These are phyloP conservation scores for Xestia rhomboidea DNA, from an alignment of 2,888 invertebrate species.

Conservation along the genomic window DNA sequence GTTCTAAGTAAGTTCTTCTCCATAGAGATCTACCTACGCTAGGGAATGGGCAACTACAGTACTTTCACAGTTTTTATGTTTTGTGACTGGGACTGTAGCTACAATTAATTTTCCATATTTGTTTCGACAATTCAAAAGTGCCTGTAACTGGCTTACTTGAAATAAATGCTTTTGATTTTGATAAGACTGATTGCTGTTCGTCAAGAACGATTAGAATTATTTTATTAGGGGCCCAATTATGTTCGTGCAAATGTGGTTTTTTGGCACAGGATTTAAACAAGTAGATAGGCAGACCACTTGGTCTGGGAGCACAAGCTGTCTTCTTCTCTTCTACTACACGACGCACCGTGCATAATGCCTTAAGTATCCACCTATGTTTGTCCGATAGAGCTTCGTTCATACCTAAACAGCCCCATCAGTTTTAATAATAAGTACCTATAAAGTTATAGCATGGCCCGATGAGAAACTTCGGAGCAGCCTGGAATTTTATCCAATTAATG, in stretches of 20 bases:
- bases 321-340: constrained; percentile 5
- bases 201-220: not conserved
- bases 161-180: no score
- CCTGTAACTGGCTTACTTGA: no score
- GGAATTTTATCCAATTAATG: not conserved
- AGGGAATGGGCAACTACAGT: no score
- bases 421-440: not conserved
- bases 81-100: no score
- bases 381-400: not conserved
- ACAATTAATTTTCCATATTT: no score
- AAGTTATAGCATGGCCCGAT: not conserved
- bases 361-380: not conserved
- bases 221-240: not conserved
- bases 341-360: not conserved
- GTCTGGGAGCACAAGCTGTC: not conserved
- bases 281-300: not conserved
- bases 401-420: not conserved
- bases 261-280: not conserved
- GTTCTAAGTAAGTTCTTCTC: no score
- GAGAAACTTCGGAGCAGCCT: not conserved
- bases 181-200: no score
- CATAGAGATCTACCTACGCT: no score
- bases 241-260: not conserved
- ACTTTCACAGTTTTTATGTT: no score
- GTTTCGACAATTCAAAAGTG: no score